Conservation (phyloP, 2,888 invertebrate species). For the Eremobia ochroleuca region DNA sequence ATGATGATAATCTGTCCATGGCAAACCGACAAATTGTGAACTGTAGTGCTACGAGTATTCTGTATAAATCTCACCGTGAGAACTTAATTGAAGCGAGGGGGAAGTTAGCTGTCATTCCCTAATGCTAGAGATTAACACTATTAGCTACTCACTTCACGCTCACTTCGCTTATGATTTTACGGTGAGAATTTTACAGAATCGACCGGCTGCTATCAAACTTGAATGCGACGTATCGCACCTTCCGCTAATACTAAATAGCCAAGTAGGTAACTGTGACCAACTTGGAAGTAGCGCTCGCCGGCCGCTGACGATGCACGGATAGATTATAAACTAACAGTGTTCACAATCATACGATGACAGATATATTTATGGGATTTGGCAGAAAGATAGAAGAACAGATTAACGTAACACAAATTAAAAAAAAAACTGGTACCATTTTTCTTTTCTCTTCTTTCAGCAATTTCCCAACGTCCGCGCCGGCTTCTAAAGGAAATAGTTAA, state of each 20-base stretch:
- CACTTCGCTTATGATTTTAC: too few species aligned
- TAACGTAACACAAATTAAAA: background rate
- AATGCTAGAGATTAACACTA: too few species aligned
- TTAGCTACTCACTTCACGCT: too few species aligned
- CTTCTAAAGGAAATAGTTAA: conserved; percentile 36
- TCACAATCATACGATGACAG: background rate
- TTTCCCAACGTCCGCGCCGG: conserved; percentile 1
- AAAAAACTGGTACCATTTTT: background rate
- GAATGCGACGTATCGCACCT: background rate
- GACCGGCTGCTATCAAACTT: too few species aligned
- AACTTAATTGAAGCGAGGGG: too few species aligned
- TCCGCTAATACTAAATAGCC: background rate
- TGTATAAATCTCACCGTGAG: too few species aligned
- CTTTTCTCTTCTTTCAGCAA: conserved; percentile 7
- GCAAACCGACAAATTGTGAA: too few species aligned
- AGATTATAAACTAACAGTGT: background rate
- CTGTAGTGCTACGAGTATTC: too few species aligned
- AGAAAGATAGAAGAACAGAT: background rate
- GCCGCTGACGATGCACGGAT: background rate
- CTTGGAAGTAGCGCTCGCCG: background rate
- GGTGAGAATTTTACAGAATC: too few species aligned
- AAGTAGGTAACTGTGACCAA: background rate
- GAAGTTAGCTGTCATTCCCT: too few species aligned
- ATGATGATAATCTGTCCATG: too few species aligned
- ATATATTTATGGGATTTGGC: background rate